A percentile compares a stretch with the other conserved stretches of the same genome.
These are phyloP conservation scores for Xenotilapia longispinis DNA, from an alignment of 2,113 vertebrate species.

Conservation along the genomic window DNA sequence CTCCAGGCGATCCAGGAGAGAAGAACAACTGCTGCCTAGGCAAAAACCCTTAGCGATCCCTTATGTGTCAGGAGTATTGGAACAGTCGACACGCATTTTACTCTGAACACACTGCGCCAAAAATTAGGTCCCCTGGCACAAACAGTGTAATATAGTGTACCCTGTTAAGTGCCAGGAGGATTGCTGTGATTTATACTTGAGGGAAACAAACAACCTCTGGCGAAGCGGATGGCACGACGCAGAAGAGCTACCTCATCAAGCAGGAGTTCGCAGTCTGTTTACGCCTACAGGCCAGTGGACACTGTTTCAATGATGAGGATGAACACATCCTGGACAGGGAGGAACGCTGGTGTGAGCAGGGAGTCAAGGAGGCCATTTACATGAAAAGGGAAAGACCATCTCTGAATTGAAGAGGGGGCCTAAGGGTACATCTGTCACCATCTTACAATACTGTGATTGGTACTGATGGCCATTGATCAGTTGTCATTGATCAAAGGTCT, in stretches of 20 bases:
- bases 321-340: not conserved
- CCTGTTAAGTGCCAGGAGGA: not conserved
- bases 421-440: not conserved
- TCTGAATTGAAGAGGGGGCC: not conserved
- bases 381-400: not conserved
- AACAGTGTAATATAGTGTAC: not conserved
- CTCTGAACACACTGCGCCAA: not conserved
- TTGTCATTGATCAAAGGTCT: not conserved
- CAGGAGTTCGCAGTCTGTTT: not conserved
- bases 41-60: not conserved
- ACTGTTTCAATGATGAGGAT: not conserved
- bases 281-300: not conserved
- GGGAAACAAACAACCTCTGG: not conserved
- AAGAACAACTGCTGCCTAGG: not conserved
- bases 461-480: not conserved
- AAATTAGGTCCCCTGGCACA: not conserved
- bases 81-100: not conserved
- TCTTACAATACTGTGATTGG: not conserved
- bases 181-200: not conserved
- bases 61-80: not conserved
- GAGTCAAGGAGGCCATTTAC: not conserved
- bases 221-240: not conserved
- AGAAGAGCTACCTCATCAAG: not conserved
- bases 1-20: not conserved
- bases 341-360: not conserved